These are phyloP conservation scores for Danionella dracula DNA, from an alignment of 2,797 vertebrate genomes.

Conservation along the genomic window DNA sequence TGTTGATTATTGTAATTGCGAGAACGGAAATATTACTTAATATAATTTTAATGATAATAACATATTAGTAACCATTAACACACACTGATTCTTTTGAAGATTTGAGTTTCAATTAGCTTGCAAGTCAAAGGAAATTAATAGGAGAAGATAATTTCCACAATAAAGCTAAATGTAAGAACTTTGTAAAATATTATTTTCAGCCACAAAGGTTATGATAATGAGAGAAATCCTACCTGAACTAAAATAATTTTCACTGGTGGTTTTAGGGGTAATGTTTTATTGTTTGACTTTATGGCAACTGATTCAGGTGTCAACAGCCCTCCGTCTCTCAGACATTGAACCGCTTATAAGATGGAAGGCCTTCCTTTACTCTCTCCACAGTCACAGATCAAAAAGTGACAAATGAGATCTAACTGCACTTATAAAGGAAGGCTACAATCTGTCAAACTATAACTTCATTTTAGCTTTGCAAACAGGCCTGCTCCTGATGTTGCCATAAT, in stretches of 20 bases:
- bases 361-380: slow-evolving; percentile 76
- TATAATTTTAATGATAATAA: neutral
- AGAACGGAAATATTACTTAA: neutral
- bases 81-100: no score
- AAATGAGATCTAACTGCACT: slow-evolving; percentile 87
- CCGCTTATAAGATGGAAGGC: slow-evolving; percentile 76
- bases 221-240: no score
- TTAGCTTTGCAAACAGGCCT: slow-evolving; percentile 75
- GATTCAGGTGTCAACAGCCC: slow-evolving; percentile 72
- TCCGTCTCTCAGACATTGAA: slow-evolving; percentile 76
- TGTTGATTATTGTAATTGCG: neutral
- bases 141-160: no score
- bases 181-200: no score
- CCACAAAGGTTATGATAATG: no score
- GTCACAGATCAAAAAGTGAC: slow-evolving; percentile 85
- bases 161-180: no score
- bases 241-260: no score
- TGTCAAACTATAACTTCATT: slow-evolving; percentile 88
- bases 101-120: no score
- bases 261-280: no score
- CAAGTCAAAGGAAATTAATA: no score
- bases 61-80: no score
- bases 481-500: slow-evolving; percentile 75
- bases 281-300: no score
- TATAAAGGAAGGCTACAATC: slow-evolving; percentile 87